Evolutionary conservation across 2,797 vertebrate genomes (phyloP).

Genomic region (Onychomys torridus): DNA sequence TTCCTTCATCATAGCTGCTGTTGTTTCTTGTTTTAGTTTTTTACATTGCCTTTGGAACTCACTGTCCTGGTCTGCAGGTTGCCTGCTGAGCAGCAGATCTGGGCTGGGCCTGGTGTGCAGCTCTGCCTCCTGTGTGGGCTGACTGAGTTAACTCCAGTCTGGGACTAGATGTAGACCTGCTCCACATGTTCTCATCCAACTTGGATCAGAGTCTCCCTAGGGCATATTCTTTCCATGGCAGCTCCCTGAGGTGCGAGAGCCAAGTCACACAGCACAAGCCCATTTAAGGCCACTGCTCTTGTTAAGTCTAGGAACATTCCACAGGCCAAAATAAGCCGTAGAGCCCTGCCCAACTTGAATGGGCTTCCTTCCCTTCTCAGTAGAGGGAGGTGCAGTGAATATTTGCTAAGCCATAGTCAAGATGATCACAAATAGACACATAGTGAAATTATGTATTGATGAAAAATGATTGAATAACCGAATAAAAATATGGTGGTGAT

Average conservation of each 20-base stretch:
- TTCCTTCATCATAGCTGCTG: not conserved
- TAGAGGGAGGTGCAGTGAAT: not conserved
- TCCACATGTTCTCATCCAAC: not conserved
- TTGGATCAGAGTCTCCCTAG: not conserved
- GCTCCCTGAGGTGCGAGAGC: not conserved
- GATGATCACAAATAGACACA: not conserved
- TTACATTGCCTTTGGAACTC: not conserved
- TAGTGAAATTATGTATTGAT: not conserved
- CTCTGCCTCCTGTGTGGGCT: not conserved
- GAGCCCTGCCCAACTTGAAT: not conserved
- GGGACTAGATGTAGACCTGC: not conserved
- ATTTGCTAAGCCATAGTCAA: not conserved
- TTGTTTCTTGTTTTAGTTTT: not conserved
- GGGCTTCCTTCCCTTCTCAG: not conserved
- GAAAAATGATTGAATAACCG: conserved; percentile 15
- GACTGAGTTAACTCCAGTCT: not conserved
- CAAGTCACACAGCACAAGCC: not conserved
- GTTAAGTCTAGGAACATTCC: not conserved
- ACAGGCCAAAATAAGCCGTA: not conserved
- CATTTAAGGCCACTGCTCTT: not conserved
- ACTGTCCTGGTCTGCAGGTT: not conserved
- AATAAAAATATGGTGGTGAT: not conserved
- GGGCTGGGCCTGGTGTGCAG: too few species aligned
- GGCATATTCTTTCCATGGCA: not conserved
- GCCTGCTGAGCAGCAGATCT: not conserved